Conservation (phyloP, 2,888 invertebrate genomes). For the Coremacera marginata region DNA sequence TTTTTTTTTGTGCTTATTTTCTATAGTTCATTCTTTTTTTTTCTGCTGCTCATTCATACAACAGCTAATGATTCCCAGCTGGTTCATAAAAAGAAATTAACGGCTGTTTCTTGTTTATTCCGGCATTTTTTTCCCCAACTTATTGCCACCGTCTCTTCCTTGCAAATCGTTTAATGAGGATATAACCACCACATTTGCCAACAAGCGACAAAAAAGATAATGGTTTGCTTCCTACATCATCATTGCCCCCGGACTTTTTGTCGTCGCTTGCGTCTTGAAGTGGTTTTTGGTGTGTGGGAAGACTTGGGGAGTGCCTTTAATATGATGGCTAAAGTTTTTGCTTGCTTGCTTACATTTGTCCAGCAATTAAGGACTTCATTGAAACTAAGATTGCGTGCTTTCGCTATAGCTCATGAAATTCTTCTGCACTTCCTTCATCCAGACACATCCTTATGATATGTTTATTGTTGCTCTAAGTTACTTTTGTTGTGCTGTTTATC, state of each 20-base stretch:
- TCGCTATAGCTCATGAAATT: slow-evolving; percentile 43
- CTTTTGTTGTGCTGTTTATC: slow-evolving; percentile 27
- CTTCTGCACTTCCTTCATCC: too few relatives aligned
- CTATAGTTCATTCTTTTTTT: slow-evolving; percentile 28
- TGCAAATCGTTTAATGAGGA: slow-evolving; percentile 69
- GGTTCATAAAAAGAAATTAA: slow-evolving; percentile 71
- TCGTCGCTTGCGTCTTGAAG: neutral
- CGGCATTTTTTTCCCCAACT: slow-evolving; percentile 21
- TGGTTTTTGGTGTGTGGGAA: neutral
- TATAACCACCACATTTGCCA: slow-evolving; percentile 59
- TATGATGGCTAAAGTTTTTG: slow-evolving; percentile 8
- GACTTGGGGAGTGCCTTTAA: slow-evolving; percentile 20
- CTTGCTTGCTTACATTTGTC: neutral
- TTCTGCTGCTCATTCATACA: slow-evolving; percentile 47
- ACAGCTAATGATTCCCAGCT: slow-evolving; percentile 69
- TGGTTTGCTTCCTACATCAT: slow-evolving; percentile 42
- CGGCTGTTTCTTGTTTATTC: slow-evolving; percentile 59
- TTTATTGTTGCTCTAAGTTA: slow-evolving; percentile 49
- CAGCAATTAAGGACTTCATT: slow-evolving; percentile 36
- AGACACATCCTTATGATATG: slow-evolving; percentile 44
- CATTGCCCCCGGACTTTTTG: neutral
- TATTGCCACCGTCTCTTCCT: slow-evolving; percentile 33
- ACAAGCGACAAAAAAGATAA: slow-evolving; percentile 42
- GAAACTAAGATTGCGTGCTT: slow-evolving; percentile 29
- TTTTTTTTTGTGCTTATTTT: slow-evolving; percentile 45